Conservation (phyloP, 2,888 invertebrate genomes). For the Patella depressa region DNA sequence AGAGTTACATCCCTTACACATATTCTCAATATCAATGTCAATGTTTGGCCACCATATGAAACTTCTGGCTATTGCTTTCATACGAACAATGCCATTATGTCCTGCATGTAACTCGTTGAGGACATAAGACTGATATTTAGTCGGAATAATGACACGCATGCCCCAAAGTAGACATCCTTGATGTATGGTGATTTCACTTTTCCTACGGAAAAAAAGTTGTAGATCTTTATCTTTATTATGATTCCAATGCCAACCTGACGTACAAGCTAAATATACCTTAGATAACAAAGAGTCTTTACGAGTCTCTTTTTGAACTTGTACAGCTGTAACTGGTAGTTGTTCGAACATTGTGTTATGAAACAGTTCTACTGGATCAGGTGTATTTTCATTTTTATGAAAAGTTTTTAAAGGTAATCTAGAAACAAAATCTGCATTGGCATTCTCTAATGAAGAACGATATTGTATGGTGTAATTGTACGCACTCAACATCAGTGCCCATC, state of each 20-base stretch:
- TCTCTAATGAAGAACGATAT: conserved; percentile 48
- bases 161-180: conserved; percentile 35
- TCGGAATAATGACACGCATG: conserved; percentile 40
- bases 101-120: conserved; percentile 24
- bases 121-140: conserved; percentile 21
- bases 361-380: conserved; percentile 3
- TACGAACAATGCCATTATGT: neutral
- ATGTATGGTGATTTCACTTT: conserved; percentile 27
- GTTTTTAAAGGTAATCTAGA: conserved; percentile 45
- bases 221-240: conserved; percentile 19
- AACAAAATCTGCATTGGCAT: conserved; percentile 62
- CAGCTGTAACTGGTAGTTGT: conserved; percentile 32
- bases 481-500: conserved; percentile 54
- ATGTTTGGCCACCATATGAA: conserved; percentile 22
- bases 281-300: conserved; percentile 28
- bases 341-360: neutral
- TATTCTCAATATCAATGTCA: conserved; percentile 11
- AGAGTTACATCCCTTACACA: conserved; percentile 14
- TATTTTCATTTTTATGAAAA: conserved; percentile 13
- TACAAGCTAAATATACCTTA: conserved; percentile 20
- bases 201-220: conserved; percentile 20
- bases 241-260: conserved; percentile 23
- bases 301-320: conserved; percentile 29
- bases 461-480: conserved; percentile 63
- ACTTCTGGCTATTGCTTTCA: conserved; percentile 12